phyloP scores from a whole-genome alignment of 2,888 invertebrate genomes.

The Drosophila barbarae region DNA sequence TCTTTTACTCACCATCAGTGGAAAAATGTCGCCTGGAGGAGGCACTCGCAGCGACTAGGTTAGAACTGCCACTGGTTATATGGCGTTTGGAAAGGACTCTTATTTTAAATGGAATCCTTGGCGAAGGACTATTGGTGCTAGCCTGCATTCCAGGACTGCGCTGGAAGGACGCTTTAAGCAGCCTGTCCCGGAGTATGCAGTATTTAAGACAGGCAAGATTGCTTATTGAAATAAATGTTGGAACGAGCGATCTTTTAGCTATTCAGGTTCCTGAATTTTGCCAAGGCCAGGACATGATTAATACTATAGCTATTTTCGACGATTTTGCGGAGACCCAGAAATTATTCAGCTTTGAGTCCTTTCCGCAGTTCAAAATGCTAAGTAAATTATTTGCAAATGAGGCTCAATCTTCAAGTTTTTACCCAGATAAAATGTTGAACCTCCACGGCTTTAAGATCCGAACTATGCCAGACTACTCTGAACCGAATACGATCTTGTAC shows the following conservation, averaged over 20 bases:
- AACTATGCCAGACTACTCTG: constrained; percentile 58
- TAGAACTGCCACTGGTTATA: constrained; percentile 31
- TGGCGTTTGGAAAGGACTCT: constrained; percentile 34
- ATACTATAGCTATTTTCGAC: constrained; percentile 32
- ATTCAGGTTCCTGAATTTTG: constrained; percentile 36
- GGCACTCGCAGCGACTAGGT: constrained; percentile 2
- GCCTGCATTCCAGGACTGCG: constrained; percentile 47
- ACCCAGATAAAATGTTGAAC: constrained; percentile 47
- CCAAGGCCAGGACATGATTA: constrained; percentile 45
- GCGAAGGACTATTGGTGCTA: constrained; percentile 43
- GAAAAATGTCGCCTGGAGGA: constrained; percentile 33
- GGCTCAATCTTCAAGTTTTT: constrained; percentile 15
- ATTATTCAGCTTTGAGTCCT: constrained; percentile 47
- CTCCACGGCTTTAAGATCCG: constrained; percentile 33
- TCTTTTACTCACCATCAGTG: constrained; percentile 49
- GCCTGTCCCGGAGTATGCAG: constrained; percentile 28
- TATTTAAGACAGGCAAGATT: constrained; percentile 45
- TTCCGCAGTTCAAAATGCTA: constrained; percentile 44
- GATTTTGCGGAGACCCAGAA: constrained; percentile 39
- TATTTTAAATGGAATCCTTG: constrained; percentile 26
- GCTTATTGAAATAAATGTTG: constrained; percentile 46
- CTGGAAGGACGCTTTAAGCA: constrained; percentile 33
- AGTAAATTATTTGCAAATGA: constrained; percentile 3
- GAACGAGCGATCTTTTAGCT: constrained; percentile 12
- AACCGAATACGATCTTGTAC: constrained; percentile 58